Percentiles rank a stretch among this genome's conserved stretches.
phyloP scores from a whole-genome alignment of 2,797 vertebrate genomes.

The Lithobates pipiens region DNA sequence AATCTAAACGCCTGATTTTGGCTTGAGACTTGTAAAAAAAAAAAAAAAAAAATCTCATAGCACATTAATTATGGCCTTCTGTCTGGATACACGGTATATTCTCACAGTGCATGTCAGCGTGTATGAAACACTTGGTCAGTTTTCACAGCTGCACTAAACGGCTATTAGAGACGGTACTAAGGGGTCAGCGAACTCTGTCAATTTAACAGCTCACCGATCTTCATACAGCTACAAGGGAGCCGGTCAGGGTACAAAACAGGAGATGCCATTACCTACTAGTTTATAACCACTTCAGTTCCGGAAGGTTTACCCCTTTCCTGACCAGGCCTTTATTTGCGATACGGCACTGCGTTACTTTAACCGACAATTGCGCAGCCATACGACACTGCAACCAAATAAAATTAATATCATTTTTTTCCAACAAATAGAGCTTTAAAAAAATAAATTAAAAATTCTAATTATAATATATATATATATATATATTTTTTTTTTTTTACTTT shows the following conservation, averaged over 20 bases:
- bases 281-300: background rate
- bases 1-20: conserved; percentile 71
- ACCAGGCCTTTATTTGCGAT: too few relatives aligned
- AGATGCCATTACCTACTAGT: background rate
- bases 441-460: too few relatives aligned
- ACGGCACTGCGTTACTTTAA: too few relatives aligned
- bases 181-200: background rate
- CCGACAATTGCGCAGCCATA: too few relatives aligned
- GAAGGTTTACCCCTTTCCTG: too few relatives aligned
- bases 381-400: too few relatives aligned
- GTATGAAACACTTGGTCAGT: background rate
- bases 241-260: background rate
- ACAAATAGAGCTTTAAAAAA: too few relatives aligned
- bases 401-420: too few relatives aligned
- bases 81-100: conserved; percentile 59
- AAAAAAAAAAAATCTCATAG: conserved; percentile 63
- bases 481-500: too few relatives aligned
- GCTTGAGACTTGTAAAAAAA: conserved; percentile 66
- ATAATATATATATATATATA: too few relatives aligned
- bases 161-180: background rate
- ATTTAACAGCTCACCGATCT: background rate
- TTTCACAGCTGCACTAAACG: conserved; percentile 6
- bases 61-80: conserved; percentile 68
- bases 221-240: background rate
- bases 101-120: conserved; percentile 53